Evolutionary conservation across 1,140 invertebrate species (phyloP), one percentile per base, ranked within the genome.

Genomic region (Zaprionus tsacasi): DNA sequence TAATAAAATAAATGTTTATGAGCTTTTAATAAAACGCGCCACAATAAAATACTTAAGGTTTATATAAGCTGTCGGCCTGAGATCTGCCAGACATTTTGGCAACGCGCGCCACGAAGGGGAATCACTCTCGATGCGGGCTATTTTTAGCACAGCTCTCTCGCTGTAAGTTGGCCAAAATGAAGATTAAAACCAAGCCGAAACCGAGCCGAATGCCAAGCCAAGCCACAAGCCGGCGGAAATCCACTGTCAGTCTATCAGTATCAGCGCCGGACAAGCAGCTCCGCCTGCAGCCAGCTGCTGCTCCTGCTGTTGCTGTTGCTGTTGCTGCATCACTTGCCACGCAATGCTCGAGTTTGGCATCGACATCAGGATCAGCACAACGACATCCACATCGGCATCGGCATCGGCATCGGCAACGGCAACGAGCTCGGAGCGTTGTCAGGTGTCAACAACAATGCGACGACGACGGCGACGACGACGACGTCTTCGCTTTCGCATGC

Each of bases 1-100:
- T 78, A 89, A 89, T 88, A 89, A 89, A 90, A 90, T 90, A 85
- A 89, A 89, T 89, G 81, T 89, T 89, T 85, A 89, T 81, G 85
- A 85, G 85, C 85, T 90, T 89, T 89, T 89, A 85, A 89, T 89
- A 89, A 89, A 89, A 89, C 78, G 86, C 81, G 66, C 69, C 77
- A 89, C 77, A 89, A 89, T 89, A 90, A 89, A 89, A 89, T 79
- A 73, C 83, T 78, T 86, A 74, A 90, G 74, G 80, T 89, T 89
- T 89, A 89, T 89, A 89, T 90, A 89, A 90, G 78, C 78, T 65
- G 74, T 60, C 70, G 27, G 55, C 35, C 45, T 33, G 30, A 59
- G 50, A 48, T 54, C 50, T 55, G 57, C 81, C 72, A 89, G 85
- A 89, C 85, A 89, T 85, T 79, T 90, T 89, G 85, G 85, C 85